A percentile compares a stretch with the other conserved stretches of the same genome.
These are phyloP conservation scores for Leptogaster cylindrica DNA, from an alignment of 2,888 invertebrate genomes.

Conservation along the genomic window DNA sequence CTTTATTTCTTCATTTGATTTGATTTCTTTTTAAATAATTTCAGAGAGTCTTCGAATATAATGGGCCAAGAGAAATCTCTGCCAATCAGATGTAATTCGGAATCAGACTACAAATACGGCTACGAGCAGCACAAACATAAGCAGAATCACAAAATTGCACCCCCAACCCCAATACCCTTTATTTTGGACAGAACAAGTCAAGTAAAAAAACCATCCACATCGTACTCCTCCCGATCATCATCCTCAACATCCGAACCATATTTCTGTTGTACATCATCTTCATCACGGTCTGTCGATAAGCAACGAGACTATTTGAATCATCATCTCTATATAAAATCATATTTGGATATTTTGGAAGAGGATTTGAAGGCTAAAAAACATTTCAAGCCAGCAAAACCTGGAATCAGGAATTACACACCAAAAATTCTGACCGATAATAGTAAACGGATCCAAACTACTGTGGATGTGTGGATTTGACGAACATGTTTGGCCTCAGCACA, in stretches of 20 bases:
- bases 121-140: conserved; percentile 52
- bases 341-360: conserved; percentile 64
- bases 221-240: conserved; percentile 56
- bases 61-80: conserved; percentile 64
- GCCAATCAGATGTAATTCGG: conserved; percentile 49
- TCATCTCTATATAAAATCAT: conserved; percentile 66
- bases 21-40: conserved; percentile 50
- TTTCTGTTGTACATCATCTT: conserved; percentile 60
- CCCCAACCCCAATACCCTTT: conserved; percentile 23
- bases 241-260: conserved; percentile 56
- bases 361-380: conserved; percentile 62
- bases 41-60: conserved; percentile 55
- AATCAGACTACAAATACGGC: conserved; percentile 51
- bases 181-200: conserved; percentile 44
- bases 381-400: conserved; percentile 65
- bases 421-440: conserved; percentile 69
- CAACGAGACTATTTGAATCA: conserved; percentile 64
- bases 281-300: conserved; percentile 57
- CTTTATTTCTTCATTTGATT: no score
- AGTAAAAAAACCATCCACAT: conserved; percentile 53
- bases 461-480: conserved; percentile 72
- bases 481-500: conserved; percentile 66
- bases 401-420: conserved; percentile 75
- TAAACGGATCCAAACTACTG: conserved; percentile 62
- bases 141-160: conserved; percentile 6